phyloP scores from a whole-genome alignment of 2,797 vertebrate species.

The Poliocrania exsul region DNA sequence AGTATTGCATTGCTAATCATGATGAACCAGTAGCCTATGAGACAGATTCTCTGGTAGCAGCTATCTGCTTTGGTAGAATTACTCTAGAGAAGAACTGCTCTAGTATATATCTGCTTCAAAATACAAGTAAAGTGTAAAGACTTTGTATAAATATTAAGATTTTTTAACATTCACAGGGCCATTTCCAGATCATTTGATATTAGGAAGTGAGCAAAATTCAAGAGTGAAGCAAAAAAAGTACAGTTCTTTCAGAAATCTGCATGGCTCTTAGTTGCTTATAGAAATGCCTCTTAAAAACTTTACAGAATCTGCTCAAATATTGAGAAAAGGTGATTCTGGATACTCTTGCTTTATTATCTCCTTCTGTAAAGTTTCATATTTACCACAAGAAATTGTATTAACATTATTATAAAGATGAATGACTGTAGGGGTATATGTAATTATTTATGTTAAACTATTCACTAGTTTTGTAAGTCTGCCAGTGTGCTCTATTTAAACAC shows the following conservation, averaged over 20 bases:
- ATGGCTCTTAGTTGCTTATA: background rate
- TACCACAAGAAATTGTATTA: background rate
- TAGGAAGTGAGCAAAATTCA: background rate
- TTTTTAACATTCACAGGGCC: background rate
- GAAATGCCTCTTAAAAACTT: background rate
- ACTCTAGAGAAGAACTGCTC: background rate
- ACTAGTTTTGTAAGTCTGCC: background rate
- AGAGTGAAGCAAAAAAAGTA: background rate
- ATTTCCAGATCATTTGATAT: background rate
- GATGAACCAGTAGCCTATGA: background rate
- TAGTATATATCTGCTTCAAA: background rate
- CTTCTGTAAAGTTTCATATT: background rate
- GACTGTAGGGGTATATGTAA: background rate
- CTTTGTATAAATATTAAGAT: background rate
- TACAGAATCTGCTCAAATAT: background rate
- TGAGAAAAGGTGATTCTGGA: background rate
- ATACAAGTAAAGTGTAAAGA: background rate
- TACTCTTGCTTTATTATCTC: background rate
- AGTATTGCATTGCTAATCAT: background rate
- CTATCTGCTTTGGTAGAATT: background rate
- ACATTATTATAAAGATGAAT: background rate
- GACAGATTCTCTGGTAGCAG: background rate
- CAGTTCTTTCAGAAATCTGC: background rate
- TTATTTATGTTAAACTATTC: background rate
- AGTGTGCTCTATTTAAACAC: background rate